Percentiles rank a stretch among this genome's conserved stretches.
Conservation (phyloP, 2,888 invertebrate genomes). For the Callyntrura guangdongensis region DNA sequence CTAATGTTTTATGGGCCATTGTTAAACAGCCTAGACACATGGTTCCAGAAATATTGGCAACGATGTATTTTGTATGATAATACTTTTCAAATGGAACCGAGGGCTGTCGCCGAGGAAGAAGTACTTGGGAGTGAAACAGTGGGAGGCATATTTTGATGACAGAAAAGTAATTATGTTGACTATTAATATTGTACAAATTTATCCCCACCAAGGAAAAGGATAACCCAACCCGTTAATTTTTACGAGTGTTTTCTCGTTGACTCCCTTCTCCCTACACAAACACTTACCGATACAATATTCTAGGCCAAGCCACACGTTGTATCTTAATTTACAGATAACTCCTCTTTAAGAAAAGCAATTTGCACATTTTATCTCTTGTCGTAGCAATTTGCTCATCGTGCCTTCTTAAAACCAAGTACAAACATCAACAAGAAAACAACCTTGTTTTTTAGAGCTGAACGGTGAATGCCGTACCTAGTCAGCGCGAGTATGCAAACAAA, state of each 20-base stretch:
- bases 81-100: conserved; percentile 44
- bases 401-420: too few species aligned
- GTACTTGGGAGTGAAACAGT: conserved; percentile 43
- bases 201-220: not conserved
- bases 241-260: conserved; percentile 15
- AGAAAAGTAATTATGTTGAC: conserved; percentile 51
- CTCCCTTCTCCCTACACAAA: not conserved
- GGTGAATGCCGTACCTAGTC: too few species aligned
- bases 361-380: not conserved
- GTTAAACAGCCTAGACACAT: not conserved
- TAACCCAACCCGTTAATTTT: not conserved
- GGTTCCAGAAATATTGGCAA: not conserved
- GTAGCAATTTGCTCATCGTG: too few species aligned
- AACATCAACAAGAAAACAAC: too few species aligned
- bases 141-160: conserved; percentile 68
- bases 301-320: too few species aligned
- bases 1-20: too few species aligned
- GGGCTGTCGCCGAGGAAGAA: conserved; percentile 40
- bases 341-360: too few species aligned
- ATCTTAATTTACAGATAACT: too few species aligned
- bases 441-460: too few species aligned
- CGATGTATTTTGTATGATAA: too few species aligned
- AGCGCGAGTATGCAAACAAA: too few species aligned
- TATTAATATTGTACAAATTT: conserved; percentile 41
- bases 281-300: not conserved